Evolutionary conservation across 2,888 invertebrate species (phyloP).

Genomic region (Tachina fera): DNA sequence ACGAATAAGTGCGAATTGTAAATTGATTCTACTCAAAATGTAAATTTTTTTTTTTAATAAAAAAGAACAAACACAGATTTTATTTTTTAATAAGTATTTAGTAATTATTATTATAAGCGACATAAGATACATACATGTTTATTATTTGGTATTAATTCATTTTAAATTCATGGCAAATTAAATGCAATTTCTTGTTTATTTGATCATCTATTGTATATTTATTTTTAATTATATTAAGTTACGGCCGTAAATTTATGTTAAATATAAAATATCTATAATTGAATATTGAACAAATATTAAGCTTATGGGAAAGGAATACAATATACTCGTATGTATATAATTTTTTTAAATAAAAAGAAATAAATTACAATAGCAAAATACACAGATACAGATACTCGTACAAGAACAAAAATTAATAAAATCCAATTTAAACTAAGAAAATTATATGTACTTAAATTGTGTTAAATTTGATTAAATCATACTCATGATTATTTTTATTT

Average conservation of each 20-base stretch:
- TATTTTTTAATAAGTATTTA: slow-evolving; percentile 24
- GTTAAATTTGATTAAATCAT: neutral
- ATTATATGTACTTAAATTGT: neutral
- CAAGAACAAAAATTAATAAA: neutral
- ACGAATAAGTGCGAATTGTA: neutral
- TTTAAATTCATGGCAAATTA: slow-evolving; percentile 27
- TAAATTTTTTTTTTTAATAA: neutral
- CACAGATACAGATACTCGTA: too few species aligned
- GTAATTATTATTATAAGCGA: slow-evolving; percentile 40
- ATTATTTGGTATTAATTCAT: neutral
- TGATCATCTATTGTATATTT: neutral
- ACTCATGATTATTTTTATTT: neutral
- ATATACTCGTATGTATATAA: neutral
- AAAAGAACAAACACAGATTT: slow-evolving; percentile 37
- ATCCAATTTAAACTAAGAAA: neutral
- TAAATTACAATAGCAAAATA: neutral
- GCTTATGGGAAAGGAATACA: neutral
- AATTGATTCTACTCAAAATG: neutral
- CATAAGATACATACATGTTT: slow-evolving; percentile 35
- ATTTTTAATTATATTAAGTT: neutral
- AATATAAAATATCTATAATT: neutral
- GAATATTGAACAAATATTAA: neutral
- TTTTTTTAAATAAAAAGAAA: neutral
- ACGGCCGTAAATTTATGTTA: neutral
- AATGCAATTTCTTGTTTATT: slow-evolving; percentile 37